These are phyloP conservation scores for Hyaena hyaena DNA, from an alignment of 2,113 vertebrate genomes.

Conservation along the genomic window DNA sequence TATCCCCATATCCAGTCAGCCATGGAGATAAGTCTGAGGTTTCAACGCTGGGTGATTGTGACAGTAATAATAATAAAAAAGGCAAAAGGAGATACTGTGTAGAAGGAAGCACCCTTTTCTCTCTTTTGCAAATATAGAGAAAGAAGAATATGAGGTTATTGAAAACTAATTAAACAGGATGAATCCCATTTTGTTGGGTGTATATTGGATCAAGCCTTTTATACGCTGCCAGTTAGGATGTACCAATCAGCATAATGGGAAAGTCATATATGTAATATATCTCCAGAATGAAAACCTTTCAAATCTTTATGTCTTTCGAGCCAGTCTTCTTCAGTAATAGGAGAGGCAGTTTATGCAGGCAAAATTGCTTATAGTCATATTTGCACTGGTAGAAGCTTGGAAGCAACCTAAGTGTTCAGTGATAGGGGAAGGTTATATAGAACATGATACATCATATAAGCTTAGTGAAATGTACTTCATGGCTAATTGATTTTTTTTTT, in stretches of 20 bases:
- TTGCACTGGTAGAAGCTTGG: background rate
- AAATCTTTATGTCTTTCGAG: background rate
- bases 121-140: background rate
- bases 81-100: background rate
- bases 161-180: background rate
- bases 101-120: background rate
- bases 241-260: background rate
- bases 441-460: background rate
- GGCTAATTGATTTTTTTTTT: background rate
- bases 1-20: background rate
- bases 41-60: background rate
- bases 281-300: constrained; percentile 1
- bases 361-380: background rate
- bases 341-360: background rate
- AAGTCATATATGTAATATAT: background rate
- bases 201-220: background rate
- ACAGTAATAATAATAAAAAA: background rate
- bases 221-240: background rate
- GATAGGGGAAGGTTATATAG: background rate
- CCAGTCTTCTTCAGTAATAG: background rate
- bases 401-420: background rate
- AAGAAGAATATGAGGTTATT: background rate
- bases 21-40: background rate
- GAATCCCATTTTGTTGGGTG: background rate
- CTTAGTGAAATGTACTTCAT: background rate